Percentiles rank a stretch among this genome's conserved stretches.
Conservation (phyloP, 2,888 invertebrate genomes). For the Caenorhabditis macrosperma region DNA sequence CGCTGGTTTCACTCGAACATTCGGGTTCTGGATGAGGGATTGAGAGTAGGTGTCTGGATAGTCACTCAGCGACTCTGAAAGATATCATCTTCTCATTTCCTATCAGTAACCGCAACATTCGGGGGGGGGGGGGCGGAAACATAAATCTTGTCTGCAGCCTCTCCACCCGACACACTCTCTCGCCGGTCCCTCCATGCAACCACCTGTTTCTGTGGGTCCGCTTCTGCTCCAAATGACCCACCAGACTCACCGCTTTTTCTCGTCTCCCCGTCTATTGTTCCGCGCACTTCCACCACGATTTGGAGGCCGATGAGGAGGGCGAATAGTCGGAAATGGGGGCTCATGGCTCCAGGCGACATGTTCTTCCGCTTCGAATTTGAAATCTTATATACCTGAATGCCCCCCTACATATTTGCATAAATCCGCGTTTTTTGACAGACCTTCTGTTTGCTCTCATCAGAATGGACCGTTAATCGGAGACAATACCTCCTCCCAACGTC, state of each 20-base stretch:
- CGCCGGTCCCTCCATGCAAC: not conserved
- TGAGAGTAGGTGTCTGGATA: constrained; percentile 19
- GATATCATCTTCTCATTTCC: not conserved
- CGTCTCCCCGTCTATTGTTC: constrained; percentile 27
- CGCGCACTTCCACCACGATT: constrained; percentile 24
- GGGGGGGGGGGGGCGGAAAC: too few species aligned
- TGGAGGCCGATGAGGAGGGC: constrained; percentile 13
- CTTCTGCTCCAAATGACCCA: not conserved
- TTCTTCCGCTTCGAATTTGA: constrained; percentile 21
- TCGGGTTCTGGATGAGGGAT: constrained; percentile 46
- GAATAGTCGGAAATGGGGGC: not conserved
- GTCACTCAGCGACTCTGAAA: constrained; percentile 26
- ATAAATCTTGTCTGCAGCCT: constrained; percentile 31
- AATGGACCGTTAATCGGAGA: constrained; percentile 20
- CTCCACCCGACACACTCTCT: constrained; percentile 1
- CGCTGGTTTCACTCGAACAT: constrained; percentile 35
- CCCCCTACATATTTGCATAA: constrained; percentile 36
- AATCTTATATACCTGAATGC: constrained; percentile 12
- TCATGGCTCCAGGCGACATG: not conserved
- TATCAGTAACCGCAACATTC: constrained; percentile 19
- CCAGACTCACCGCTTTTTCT: constrained; percentile 8
- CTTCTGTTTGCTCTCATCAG: constrained; percentile 31
- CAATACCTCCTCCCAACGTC: constrained; percentile 20
- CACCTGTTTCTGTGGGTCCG: constrained; percentile 9
- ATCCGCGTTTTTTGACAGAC: constrained; percentile 29